Base-by-base conservation (phyloP, 2,113 vertebrate species). In the Sapayoa aenigma region DNA sequence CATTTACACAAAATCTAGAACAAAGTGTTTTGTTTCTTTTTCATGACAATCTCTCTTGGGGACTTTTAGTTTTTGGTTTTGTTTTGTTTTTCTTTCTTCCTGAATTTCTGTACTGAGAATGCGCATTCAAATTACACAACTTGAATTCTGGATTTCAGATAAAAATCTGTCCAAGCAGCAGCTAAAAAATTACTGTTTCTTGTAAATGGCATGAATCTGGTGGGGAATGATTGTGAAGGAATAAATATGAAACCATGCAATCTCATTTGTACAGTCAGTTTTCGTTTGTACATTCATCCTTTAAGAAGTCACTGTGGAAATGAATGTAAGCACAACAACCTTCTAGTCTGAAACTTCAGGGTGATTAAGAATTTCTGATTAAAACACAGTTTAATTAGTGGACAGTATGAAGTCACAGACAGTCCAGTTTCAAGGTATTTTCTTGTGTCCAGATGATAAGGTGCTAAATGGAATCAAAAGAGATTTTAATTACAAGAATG, bases 381-480 rank as follows among this genome's bases (percentile, higher is more conserved):
- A 92, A 92, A 97, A 90, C 62, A 14, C 9, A 53, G 60, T 95
- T 96, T 94, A 95, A 96, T 95, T 94, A 96, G 46, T 81, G 92
- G 90, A 58, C 80, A 82, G 60, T 87, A 69, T 87, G 86, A 94
- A 95, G 73, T 75, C 85, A 90, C 30, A 79, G 52, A 44, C 69
- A 93, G 83, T 16, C 49, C 58, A 55, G 16, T 87, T 93, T 37
- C 83, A 92, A 86, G 14, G 44, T 89, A 84, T 89, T 90, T 96
- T 65, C 59, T 93, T 83, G 28, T 49, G 72, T 95, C 68, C 76
- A 96, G 88, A 89, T 79, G 58, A 73, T 90, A 53, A 93, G 94
- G 84, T 75, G 85, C 62, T 77, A 94, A 93, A 90, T 23, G 21
- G 20, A 73, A 96, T 95, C 65, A 95, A 89, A 86, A 89, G 65